These are phyloP conservation scores for Callipepla squamata DNA, from an alignment of 2,113 vertebrate genomes.

Conservation along the genomic window DNA sequence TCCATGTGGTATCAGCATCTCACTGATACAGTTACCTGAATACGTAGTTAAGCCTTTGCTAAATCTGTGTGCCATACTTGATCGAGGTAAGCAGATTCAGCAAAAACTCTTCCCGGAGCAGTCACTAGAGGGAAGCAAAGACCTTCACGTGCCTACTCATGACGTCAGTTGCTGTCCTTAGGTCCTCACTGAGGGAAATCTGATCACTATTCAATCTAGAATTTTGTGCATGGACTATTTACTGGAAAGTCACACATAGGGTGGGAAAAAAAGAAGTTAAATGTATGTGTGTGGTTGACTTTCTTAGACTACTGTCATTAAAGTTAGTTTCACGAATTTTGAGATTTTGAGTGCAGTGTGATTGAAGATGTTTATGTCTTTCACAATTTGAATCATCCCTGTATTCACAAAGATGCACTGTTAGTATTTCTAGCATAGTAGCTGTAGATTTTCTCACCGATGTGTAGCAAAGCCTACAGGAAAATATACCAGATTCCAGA, in stretches of 20 bases:
- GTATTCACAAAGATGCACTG: not conserved
- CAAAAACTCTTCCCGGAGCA: not conserved
- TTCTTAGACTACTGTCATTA: not conserved
- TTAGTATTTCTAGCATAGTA: not conserved
- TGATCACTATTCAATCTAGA: not conserved
- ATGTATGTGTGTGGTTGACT: not conserved
- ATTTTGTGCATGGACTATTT: not conserved
- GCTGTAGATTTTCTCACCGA: not conserved
- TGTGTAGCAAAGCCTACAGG: not conserved
- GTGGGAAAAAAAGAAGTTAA: not conserved
- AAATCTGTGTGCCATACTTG: not conserved
- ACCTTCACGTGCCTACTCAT: constrained; percentile 13
- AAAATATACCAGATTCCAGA: not conserved
- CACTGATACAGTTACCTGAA: not conserved
- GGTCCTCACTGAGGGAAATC: not conserved
- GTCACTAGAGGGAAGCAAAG: constrained; percentile 70
- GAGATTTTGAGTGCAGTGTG: not conserved
- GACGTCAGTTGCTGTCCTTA: not conserved
- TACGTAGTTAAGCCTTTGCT: not conserved
- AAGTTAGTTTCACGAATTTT: not conserved
- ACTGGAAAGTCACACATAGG: not conserved
- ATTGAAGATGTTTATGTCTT: not conserved
- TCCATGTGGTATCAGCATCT: not conserved
- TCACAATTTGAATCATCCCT: not conserved
- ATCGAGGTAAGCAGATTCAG: not conserved